Evolutionary conservation across 2,113 vertebrate species (phyloP).

Genomic region (Okapia johnstoni): DNA sequence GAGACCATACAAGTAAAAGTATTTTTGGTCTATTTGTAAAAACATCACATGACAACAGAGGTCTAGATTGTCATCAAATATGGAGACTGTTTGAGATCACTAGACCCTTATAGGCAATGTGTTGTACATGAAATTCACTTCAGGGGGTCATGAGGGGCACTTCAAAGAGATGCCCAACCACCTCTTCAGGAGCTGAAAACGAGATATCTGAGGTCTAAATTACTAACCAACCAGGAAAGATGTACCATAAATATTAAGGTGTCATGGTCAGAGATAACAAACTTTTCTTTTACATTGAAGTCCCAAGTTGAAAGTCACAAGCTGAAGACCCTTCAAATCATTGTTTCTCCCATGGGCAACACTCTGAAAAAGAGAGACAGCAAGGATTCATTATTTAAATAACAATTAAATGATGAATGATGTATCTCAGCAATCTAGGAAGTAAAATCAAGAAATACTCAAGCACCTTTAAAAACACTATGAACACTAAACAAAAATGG

Average conservation of each 20-base stretch:
- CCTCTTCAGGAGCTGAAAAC: background rate
- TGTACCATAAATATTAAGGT: background rate
- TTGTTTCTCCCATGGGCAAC: background rate
- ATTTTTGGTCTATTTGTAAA: background rate
- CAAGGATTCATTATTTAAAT: background rate
- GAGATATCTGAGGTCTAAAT: background rate
- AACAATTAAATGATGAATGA: slow-evolving; percentile 23
- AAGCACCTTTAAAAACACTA: background rate
- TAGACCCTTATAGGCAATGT: background rate
- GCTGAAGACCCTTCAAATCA: background rate
- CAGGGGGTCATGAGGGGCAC: background rate
- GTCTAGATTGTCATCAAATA: background rate
- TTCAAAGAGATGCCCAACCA: background rate
- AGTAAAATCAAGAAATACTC: background rate
- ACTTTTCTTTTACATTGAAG: background rate
- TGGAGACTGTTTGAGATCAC: background rate
- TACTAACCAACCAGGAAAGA: background rate
- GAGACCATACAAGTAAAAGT: background rate
- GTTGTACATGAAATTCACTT: background rate
- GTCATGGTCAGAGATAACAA: background rate
- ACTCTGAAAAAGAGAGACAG: background rate
- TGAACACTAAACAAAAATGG: background rate
- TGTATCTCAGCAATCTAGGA: background rate
- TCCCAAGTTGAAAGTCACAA: background rate
- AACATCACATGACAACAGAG: background rate